phyloP scores from a whole-genome alignment of 2,113 vertebrate genomes.

The Perca schrenkii region DNA sequence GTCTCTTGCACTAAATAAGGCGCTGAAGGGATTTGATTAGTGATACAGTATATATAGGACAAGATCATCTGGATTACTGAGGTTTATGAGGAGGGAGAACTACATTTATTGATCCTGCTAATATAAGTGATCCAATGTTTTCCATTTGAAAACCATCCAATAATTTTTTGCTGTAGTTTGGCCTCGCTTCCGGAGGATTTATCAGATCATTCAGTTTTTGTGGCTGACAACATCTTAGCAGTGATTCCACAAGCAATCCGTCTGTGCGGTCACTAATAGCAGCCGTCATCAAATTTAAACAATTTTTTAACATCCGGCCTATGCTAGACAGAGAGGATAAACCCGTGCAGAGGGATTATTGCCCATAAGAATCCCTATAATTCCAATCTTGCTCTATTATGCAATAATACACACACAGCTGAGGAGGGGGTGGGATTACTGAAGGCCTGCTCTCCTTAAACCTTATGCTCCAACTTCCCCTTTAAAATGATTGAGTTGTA shows the following conservation, averaged over 20 bases:
- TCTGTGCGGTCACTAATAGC: constrained; percentile 37
- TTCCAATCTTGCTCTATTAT: constrained; percentile 82
- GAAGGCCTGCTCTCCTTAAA: constrained; percentile 60
- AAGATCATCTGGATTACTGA: constrained; percentile 79
- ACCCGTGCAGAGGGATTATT: constrained; percentile 74
- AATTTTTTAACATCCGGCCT: constrained; percentile 56
- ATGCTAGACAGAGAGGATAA: constrained; percentile 66
- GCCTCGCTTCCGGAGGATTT: constrained; percentile 24
- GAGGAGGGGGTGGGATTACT: constrained; percentile 69
- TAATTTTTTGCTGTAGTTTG: neutral
- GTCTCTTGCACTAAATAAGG: constrained; percentile 69
- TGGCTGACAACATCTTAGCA: neutral
- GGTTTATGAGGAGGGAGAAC: neutral
- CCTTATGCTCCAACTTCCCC: constrained; percentile 71
- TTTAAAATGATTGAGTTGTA: constrained; percentile 48
- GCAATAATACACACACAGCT: constrained; percentile 80
- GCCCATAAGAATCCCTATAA: constrained; percentile 75
- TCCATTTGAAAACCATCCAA: constrained; percentile 8
- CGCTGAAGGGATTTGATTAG: constrained; percentile 82
- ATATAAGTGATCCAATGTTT: neutral
- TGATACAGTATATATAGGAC: constrained; percentile 78
- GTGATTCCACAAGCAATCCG: constrained; percentile 15
- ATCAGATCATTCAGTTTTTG: constrained; percentile 17
- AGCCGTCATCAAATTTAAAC: constrained; percentile 57
- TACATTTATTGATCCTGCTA: constrained; percentile 11